Evolutionary conservation across 2,888 invertebrate species (phyloP), one percentile per base, ranked within the genome.

Genomic region (Acanthosepion pharaonis): DNA sequence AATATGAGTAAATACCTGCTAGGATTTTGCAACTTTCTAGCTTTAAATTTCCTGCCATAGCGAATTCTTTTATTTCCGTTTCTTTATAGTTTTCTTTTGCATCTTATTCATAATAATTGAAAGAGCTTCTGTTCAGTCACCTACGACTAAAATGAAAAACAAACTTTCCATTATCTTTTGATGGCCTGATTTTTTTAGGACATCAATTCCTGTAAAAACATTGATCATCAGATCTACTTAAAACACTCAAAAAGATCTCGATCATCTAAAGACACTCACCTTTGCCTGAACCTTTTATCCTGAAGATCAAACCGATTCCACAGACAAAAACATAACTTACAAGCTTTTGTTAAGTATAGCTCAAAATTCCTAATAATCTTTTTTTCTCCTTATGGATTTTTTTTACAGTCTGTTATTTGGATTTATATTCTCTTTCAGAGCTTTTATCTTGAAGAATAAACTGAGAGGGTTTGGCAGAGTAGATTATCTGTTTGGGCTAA

Each of bases 311-410:
- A n/a, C 78, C 33, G 78, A 78, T 78, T 78, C 78, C n/a, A 78
- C n/a, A 78, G 78, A 78, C 78, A 78, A 78, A 78, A 78, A 78
- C 78, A 78, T 18, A 78, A 78, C 33, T 78, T 78, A 11, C 15
- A 78, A 33, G 33, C 78, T 78, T 78, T 78, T 78, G 78, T 78
- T 78, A 78, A 78, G 78, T n/a, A n/a, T 78, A n/a, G 78, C n/a
- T 78, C 78, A 18, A 78, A 78, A 78, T 78, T 78, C 78, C n/a
- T n/a, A 33, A 78, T 78, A 78, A 78, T 78, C 78, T 33, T n/a
- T 78, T 33, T 33, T 78, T 78, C 33, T 78, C 5, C 11, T 18
- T 33, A 8, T 33, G 1, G 4, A n/a, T 15, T 11, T 78, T 28
- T 78, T 33, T 78, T 15, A 11, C n/a, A 5, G 78, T 0, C n/a